Evolutionary conservation across 2,797 vertebrate species (phyloP).

Genomic region (Xenentodon cancila): DNA sequence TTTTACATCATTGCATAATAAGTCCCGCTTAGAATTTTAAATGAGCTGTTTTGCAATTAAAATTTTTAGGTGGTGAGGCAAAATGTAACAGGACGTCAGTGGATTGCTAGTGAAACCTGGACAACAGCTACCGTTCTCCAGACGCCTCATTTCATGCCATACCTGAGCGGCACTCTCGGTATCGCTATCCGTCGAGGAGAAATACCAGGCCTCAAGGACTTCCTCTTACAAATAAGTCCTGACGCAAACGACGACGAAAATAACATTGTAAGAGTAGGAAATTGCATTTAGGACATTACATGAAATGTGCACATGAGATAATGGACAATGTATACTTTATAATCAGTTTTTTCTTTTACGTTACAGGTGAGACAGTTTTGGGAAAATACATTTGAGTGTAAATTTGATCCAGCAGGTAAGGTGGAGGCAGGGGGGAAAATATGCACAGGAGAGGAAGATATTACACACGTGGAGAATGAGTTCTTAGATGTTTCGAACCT

Average conservation of each 20-base stretch:
- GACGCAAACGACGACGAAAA: not conserved
- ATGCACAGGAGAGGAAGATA: slow-evolving; percentile 65
- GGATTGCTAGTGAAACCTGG: slow-evolving; percentile 70
- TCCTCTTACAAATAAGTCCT: slow-evolving; percentile 49
- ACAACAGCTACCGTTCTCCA: slow-evolving; percentile 52
- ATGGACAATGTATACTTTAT: not conserved
- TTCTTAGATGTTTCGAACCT: slow-evolving; percentile 70
- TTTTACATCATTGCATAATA: not conserved
- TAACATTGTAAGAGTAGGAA: no score
- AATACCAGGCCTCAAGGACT: slow-evolving; percentile 70
- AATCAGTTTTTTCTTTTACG: not conserved
- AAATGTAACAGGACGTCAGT: slow-evolving; percentile 65
- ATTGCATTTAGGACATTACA: no score
- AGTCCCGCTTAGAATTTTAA: not conserved
- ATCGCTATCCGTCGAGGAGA: slow-evolving; percentile 75
- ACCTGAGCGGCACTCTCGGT: slow-evolving; percentile 56
- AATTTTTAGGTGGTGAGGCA: slow-evolving; percentile 57
- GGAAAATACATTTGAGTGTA: slow-evolving; percentile 69
- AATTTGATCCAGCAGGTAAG: slow-evolving; percentile 38
- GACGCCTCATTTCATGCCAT: slow-evolving; percentile 52
- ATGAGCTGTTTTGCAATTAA: no score
- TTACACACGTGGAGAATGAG: slow-evolving; percentile 37
- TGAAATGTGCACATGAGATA: no score
- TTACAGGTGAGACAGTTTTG: slow-evolving; percentile 67
- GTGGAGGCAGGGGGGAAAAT: slow-evolving; percentile 22